These are phyloP conservation scores for Chloroclystis v-ata DNA, from an alignment of 2,888 invertebrate genomes.

Conservation along the genomic window DNA sequence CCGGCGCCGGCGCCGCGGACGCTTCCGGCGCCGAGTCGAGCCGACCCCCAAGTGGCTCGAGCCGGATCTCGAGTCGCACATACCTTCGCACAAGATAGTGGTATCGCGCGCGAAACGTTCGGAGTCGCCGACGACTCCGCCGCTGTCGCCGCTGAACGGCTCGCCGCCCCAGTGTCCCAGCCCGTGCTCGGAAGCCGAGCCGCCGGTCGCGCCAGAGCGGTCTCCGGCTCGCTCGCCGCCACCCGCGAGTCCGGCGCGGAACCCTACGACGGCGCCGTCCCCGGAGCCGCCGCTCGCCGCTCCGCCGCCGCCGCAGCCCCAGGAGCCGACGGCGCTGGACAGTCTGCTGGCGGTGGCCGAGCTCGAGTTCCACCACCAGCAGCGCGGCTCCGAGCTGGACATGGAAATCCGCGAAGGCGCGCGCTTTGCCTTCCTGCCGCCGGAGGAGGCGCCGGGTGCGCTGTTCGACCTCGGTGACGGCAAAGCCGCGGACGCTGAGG, in stretches of 20 bases:
- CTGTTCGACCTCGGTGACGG: conserved; percentile 63
- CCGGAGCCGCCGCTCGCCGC: conserved; percentile 33
- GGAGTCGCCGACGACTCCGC: conserved; percentile 36
- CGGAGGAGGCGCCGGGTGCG: conserved; percentile 59
- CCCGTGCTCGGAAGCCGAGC: background rate
- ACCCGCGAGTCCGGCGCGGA: conserved; percentile 23
- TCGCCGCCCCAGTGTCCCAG: background rate
- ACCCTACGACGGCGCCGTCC: conserved; percentile 34
- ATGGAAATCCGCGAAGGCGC: conserved; percentile 39
- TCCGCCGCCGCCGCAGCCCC: conserved; percentile 36
- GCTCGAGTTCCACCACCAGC: conserved; percentile 81
- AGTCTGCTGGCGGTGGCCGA: conserved; percentile 81
- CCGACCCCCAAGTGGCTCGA: conserved; percentile 50
- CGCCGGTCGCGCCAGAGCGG: background rate
- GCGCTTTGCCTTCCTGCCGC: conserved; percentile 55
- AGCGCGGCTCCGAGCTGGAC: conserved; percentile 60
- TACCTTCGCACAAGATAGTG: conserved; percentile 80
- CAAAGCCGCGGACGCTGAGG: conserved; percentile 55
- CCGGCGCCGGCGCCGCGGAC: conserved; percentile 33
- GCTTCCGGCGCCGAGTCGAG: conserved; percentile 24
- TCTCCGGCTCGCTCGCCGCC: conserved; percentile 45
- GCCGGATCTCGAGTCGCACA: conserved; percentile 79
- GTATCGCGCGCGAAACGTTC: conserved; percentile 53
- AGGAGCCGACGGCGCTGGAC: conserved; percentile 77
- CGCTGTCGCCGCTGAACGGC: conserved; percentile 23